Evolutionary conservation across 2,113 vertebrate genomes (phyloP), one percentile per base, ranked within the genome.

Genomic region (Beaufortia kweichowensis): DNA sequence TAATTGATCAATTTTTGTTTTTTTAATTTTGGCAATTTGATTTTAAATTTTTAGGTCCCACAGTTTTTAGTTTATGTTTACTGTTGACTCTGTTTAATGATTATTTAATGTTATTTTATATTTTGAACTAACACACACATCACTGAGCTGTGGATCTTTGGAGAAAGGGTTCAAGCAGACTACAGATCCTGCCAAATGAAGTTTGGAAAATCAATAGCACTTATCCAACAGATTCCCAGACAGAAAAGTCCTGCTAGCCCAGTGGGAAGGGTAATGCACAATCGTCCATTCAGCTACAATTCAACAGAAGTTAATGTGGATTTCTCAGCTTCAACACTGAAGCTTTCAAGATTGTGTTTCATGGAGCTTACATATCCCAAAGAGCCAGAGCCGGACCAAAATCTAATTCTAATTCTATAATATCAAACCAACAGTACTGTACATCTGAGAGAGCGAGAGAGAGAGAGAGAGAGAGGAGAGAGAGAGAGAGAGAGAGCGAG

Each of bases 201-300:
- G 70, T 80, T 78, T 80, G 41, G 78, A 75, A 73, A 71, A 83
- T 83, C 82, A 71, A 83, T 83, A 80, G 57, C 76, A 65, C 75
- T 71, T 33, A 43, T 75, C 29, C 19, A 28, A 28, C 68, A 31
- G 23, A 59, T 76, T 73, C 66, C 26, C 75, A 63, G 14, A 76
- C 67, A 75, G 63, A 61, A 57, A 33, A 75, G 63, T 24, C 59
- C n/a, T 33, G 67, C 35, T 7, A 21, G 15, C 19, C 26, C 26
- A 71, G 14, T 14, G 31, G 53, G 65, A 23, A 41, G 29, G 28
- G 35, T 61, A 60, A 29, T 21, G 55, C 7, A 59, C 35, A 26
- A 11, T 65, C 33, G 29, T n/a, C 48, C 48, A 21, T 9, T 71
- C 31, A 19, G 31, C 21, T 28, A 57, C 33, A 71, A 26, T 31